Evolutionary conservation across 1,140 invertebrate genomes (phyloP), one percentile per base, ranked within the genome.

Genomic region (Neoseiulus cucumeris): DNA sequence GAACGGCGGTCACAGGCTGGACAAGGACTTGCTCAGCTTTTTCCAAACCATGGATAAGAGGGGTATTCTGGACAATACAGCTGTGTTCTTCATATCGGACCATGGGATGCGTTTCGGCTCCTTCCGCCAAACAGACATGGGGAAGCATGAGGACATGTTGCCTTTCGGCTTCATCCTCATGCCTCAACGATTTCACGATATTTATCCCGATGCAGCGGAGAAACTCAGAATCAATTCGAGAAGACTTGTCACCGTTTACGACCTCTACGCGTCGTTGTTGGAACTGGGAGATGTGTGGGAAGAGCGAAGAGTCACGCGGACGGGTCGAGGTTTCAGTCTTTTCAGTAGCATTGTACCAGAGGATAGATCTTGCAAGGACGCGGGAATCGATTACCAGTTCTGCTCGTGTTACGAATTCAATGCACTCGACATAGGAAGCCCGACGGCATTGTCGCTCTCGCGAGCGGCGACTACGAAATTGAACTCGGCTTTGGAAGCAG

Each of bases 21-120:
- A 77, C 68, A 65, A 69, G 6, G 68, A 72, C 14, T 72, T 75
- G 64, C 64, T 71, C 17, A 66, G 71, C 6, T 77, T 78, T 68
- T 73, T 78, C 4, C 68, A 70, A 41, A 51, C 66, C 9, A 65
- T 79, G 17, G 64, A 75, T 28, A 64, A 72, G 5, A 42, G 44
- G 29, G 66, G 67, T 7, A 64, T 67, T 33, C 70, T 80, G 1
- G 74, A 79, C 30, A 76, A 80, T 69, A 83, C 83, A 0, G 74
- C 81, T 0, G 74, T 95, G 0, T 79, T 95, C 22, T 81, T 94
- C 20, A 78, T 92, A 7, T 47, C 45, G 5, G 14, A 25, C 28
- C 45, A 47, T 4, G 45, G 45, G 5, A 20, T 14, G 20, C 45
- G 45, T 14, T 14, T 47, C 4, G 45, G 28, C 5, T 18, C 20